Conservation (phyloP, 2,113 vertebrate genomes). For the Megaceryle maxima region DNA sequence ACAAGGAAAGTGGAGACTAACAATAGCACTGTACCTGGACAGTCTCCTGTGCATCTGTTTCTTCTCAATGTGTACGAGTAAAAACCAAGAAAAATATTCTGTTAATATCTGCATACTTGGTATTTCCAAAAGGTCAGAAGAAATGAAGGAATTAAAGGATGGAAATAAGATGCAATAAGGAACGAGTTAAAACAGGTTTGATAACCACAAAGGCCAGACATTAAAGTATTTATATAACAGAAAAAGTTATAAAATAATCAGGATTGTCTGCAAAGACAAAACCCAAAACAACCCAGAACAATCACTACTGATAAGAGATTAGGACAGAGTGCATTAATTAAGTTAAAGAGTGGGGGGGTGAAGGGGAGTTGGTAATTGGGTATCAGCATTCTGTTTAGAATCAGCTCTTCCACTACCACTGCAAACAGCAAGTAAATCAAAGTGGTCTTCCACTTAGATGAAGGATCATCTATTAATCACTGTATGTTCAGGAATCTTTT, state of each 20-base stretch:
- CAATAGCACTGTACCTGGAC: neutral
- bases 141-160: neutral
- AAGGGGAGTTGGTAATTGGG: neutral
- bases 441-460: neutral
- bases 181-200: neutral
- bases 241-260: neutral
- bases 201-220: neutral
- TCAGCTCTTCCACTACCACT: neutral
- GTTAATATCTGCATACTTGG: neutral
- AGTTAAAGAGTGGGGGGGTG: neutral
- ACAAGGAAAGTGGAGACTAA: neutral
- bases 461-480: neutral
- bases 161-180: neutral
- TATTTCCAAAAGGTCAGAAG: neutral
- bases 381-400: neutral
- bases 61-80: neutral
- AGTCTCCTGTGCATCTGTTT: neutral
- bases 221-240: neutral
- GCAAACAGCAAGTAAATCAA: neutral
- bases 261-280: neutral
- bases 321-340: neutral
- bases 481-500: neutral
- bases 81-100: neutral
- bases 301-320: neutral
- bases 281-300: neutral